Percentiles rank a stretch among this genome's conserved stretches.
Evolutionary conservation across 2,888 invertebrate genomes (phyloP).

Genomic region (Orchesellides sinensis): DNA sequence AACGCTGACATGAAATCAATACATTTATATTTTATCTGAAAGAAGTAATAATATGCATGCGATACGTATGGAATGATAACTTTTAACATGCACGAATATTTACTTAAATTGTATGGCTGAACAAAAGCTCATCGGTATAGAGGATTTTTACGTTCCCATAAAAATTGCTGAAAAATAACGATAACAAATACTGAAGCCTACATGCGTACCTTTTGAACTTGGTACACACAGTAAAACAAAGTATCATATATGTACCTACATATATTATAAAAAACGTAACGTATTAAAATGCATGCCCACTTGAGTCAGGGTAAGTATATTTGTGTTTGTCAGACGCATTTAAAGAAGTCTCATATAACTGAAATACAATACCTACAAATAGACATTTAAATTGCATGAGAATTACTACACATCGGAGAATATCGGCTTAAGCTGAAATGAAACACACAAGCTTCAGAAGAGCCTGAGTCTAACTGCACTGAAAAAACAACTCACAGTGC

Average conservation of each 20-base stretch:
- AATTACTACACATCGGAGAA: not conserved
- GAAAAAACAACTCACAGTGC: not conserved
- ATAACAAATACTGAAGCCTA: not conserved
- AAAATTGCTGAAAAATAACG: not conserved
- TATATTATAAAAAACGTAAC: too few species aligned
- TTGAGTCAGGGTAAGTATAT: not conserved
- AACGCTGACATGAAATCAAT: too few species aligned
- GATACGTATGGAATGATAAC: too few species aligned
- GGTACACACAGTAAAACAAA: not conserved
- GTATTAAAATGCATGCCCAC: too few species aligned
- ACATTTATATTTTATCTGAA: too few species aligned
- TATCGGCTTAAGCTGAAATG: too few species aligned
- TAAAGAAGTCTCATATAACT: not conserved
- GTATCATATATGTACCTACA: not conserved
- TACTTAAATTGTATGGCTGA: too few species aligned
- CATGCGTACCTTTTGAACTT: slow-evolving; percentile 7
- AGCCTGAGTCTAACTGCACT: not conserved
- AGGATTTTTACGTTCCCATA: not conserved
- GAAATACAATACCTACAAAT: not conserved
- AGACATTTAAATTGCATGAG: not conserved
- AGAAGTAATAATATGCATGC: too few species aligned
- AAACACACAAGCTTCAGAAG: too few species aligned
- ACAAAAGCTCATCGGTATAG: too few species aligned
- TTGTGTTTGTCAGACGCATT: slow-evolving; percentile 1
- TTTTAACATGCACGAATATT: too few species aligned